Base-by-base conservation (phyloP, 2,113 vertebrate genomes). In the Crotophaga sulcirostris region DNA sequence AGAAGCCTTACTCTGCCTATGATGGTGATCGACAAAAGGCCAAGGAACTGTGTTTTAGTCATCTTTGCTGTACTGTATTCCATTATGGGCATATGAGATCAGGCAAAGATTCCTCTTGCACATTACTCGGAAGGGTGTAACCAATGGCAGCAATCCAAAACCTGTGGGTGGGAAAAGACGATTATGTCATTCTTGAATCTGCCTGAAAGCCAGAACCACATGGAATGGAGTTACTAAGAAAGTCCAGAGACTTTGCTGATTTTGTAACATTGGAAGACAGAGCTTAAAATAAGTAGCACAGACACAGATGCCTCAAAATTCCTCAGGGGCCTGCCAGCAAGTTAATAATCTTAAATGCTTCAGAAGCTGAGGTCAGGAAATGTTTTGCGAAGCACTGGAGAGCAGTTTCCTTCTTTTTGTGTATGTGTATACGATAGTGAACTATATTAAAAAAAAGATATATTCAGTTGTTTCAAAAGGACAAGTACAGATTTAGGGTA, bases 111-210 rank as follows among this genome's bases (percentile, higher is more conserved):
- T 79, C 4, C 1, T 38, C 20, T 34, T 85, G 76, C 79, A 69
- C 44, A 47, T 78, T 93, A 69, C 11, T 54, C 3, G 51, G 52
- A 94, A 94, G 91, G 84, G 89, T 72, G 87, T 87, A 96, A 89
- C 89, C 84, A 44, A 42, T 0, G 9, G 76, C 88, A 93, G 14
- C 55, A 75, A 44, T 68, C 79, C 73, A 93, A 89, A 93, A 82
- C 62, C 79, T 87, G 72, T 82, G 94, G 80, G 92, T 82, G 59
- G 92, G 69, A 91, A 84, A 89, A 90, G 84, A 51, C 0, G 3
- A 73, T 90, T 69, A 47, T 93, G 92, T 97, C 88, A 94, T 90
- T 92, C 79, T 68, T 87, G 83, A 94, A 70, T 84, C 64, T 90
- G 75, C 60, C 80, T 47, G 80, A 87, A 95, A 94, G 90, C 83